These are phyloP conservation scores for Drosophila diplacantha DNA, from an alignment of 2,888 invertebrate genomes.

Conservation along the genomic window DNA sequence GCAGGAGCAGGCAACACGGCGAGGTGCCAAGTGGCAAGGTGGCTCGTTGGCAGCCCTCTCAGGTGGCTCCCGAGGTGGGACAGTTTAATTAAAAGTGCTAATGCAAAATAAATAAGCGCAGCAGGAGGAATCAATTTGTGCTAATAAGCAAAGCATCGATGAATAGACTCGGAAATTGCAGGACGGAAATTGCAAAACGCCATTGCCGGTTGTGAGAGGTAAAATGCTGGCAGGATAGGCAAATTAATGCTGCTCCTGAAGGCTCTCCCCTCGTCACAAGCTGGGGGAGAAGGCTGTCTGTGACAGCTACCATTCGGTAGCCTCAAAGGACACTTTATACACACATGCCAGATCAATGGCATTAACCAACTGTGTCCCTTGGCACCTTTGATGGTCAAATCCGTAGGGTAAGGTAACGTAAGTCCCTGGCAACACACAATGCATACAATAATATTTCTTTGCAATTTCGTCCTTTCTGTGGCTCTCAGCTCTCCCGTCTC, in stretches of 20 bases:
- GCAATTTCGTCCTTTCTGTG: slow-evolving; percentile 54
- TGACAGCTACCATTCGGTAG: slow-evolving; percentile 36
- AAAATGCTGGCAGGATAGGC: slow-evolving; percentile 19
- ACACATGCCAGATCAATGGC: slow-evolving; percentile 9
- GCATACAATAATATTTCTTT: slow-evolving; percentile 69
- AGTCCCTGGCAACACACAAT: slow-evolving; percentile 24
- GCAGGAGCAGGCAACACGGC: slow-evolving; percentile 6
- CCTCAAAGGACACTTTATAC: slow-evolving; percentile 47
- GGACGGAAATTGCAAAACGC: slow-evolving; percentile 6
- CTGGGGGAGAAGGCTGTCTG: slow-evolving; percentile 8
- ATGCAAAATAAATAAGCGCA: slow-evolving; percentile 70
- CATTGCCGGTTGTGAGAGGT: background rate
- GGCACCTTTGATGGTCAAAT: slow-evolving; percentile 42
- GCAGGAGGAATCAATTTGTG: slow-evolving; percentile 69
- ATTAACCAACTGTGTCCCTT: slow-evolving; percentile 22
- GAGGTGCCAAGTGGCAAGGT: slow-evolving; percentile 21
- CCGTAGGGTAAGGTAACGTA: slow-evolving; percentile 16
- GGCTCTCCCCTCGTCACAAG: slow-evolving; percentile 13
- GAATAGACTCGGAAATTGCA: slow-evolving; percentile 35
- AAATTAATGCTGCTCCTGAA: slow-evolving; percentile 21
- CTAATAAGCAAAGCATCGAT: slow-evolving; percentile 56
- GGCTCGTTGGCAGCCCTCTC: slow-evolving; percentile 17
- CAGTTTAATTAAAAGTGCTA: slow-evolving; percentile 72
- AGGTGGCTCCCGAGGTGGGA: slow-evolving; percentile 40
- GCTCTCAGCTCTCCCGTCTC: slow-evolving; percentile 26